Conservation (phyloP, 2,113 vertebrate genomes). For the Erythrocercus mccallii region DNA sequence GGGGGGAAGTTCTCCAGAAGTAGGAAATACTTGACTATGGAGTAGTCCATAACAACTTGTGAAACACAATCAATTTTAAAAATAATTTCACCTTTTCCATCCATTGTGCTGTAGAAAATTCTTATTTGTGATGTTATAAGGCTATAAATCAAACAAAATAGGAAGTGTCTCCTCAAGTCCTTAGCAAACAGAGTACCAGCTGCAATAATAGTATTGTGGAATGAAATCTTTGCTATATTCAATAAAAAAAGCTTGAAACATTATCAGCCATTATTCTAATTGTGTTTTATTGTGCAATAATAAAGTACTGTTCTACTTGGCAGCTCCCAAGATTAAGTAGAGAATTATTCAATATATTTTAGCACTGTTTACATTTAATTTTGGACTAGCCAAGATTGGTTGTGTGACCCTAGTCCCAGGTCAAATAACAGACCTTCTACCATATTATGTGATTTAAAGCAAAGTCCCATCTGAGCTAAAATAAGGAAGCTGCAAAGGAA, state of each 20-base stretch:
- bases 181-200: constrained; percentile 23
- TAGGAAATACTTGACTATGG: background rate
- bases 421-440: constrained; percentile 57
- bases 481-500: constrained; percentile 63
- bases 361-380: constrained; percentile 50
- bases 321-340: background rate
- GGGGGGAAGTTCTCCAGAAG: background rate
- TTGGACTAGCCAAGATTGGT: constrained; percentile 32
- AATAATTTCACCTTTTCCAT: constrained; percentile 18
- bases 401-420: constrained; percentile 30
- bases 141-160: constrained; percentile 59
- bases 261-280: background rate
- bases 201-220: constrained; percentile 42
- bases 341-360: constrained; percentile 3
- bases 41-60: background rate
- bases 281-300: background rate
- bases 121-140: background rate
- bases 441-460: constrained; percentile 37
- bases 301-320: constrained; percentile 29
- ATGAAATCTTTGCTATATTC: constrained; percentile 13
- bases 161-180: constrained; percentile 45
- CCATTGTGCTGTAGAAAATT: constrained; percentile 33
- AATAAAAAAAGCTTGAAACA: constrained; percentile 5
- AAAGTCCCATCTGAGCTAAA: constrained; percentile 47
- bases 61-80: background rate